Evolutionary conservation across 23 tunicate genomes (phyloP), one percentile per base, ranked within the genome.

Genomic region (Halocynthia aurantium): DNA sequence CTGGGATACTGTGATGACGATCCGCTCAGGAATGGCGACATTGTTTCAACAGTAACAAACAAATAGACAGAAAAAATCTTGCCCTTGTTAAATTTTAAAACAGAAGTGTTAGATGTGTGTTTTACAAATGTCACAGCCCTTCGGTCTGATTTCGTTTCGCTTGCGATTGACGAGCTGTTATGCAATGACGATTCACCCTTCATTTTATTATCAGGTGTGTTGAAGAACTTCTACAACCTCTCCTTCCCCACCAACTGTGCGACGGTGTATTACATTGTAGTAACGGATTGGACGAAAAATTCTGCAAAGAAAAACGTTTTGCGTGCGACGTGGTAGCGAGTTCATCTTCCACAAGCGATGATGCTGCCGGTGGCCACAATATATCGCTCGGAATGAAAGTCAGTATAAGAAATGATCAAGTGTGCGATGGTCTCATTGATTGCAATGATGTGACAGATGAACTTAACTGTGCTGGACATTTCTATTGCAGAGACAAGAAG

Each of bases 341-440:
- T 51, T 75, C 66, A 57, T 53, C 80, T 57, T 31, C 4, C 44
- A 31, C 44, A 31, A 31, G 44, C 44, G 4, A 31, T 31, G 44
- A 31, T 31, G 4, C 61, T n/a, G 79, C 61, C 58, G 18, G 50
- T 20, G 18, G 5, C 18, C 55, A 9, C 22, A 65, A 15, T 65
- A 49, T 65, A 65, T 20, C 49, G 0, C 17, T 58, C n/a, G 63
- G 17, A 58, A 58, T 58, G n/a, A 71, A 22, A 49, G 18, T 85
- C 7, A 85, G 84, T 69, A 85, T 85, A 51, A 62, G 74, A 53
- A 53, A 15, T 52, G 52, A 51, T 11, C 83, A 61, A 64, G 84
- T 78, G 44, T 85, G 90, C 57, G 84, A 85, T 44, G 90, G 90
- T 61, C 60, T 56, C 78, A 76, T 73, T 67, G 90, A 85, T 7